phyloP scores from a whole-genome alignment of 2,797 vertebrate genomes.

The Manis crassicaudata region DNA sequence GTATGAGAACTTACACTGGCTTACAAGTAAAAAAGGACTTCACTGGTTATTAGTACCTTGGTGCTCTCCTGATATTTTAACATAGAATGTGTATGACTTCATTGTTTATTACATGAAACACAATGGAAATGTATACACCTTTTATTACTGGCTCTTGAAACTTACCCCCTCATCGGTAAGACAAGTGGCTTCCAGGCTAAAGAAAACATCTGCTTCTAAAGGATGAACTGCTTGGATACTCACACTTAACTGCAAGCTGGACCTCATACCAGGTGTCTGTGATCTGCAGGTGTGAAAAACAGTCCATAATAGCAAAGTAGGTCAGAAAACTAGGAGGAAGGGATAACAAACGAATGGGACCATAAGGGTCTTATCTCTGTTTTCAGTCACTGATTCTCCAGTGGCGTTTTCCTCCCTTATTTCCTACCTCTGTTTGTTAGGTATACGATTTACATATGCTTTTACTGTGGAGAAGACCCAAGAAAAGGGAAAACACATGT shows the following conservation, averaged over 20 bases:
- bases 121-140: neutral
- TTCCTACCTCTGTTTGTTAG: neutral
- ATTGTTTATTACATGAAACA: neutral
- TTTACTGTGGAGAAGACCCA: neutral
- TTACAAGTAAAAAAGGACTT: neutral
- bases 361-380: neutral
- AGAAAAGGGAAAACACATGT: neutral
- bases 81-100: neutral
- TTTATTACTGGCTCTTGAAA: neutral
- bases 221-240: neutral
- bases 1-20: neutral
- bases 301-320: neutral
- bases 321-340: neutral
- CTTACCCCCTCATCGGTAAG: neutral
- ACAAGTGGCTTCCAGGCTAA: neutral
- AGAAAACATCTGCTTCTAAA: neutral
- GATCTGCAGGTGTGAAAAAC: conserved; percentile 8
- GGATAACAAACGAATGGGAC: neutral
- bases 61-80: neutral
- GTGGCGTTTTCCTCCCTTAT: neutral
- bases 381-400: neutral
- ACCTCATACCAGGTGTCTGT: neutral
- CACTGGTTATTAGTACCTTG: neutral
- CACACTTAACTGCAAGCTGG: neutral
- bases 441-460: neutral